Evolutionary conservation across 1,140 invertebrate genomes (phyloP), one percentile per base, ranked within the genome.

Genomic region (Scaptomyza graminum): DNA sequence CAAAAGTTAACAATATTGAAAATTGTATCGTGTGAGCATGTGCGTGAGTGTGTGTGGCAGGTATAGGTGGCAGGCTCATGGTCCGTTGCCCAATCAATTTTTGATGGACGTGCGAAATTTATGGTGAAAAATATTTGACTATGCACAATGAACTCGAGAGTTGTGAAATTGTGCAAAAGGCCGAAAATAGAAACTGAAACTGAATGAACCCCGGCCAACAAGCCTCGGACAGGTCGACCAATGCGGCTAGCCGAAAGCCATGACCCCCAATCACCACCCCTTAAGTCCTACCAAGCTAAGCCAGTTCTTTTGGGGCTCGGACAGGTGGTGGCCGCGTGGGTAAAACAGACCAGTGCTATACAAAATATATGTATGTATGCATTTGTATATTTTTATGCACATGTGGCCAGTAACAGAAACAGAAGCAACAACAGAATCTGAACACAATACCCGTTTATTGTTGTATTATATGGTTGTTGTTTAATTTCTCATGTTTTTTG

Each of bases 71-170:
- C 72, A 64, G 46, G 47, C 49, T 47, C 68, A 79, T 43, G 75
- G 78, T 60, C 34, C 70, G 72, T 51, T 81, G 83, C 68, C 51
- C 83, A 88, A 88, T 88, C 79, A 88, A 88, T 88, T 88, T 83
- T 88, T 88, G 83, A 88, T 88, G 84, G 83, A 83, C 83, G 83
- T 88, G 83, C 83, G 83, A 88, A 88, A 88, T 88, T 88, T 88
- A 88, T 88, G 83, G 83, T 77, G 76, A 83, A 88, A 85, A 79
- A 88, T 88, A 88, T 88, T 88, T 88, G 81, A 76, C 79, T 88
- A 88, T 88, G 79, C 83, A 88, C 83, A 88, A 83, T 83, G 83
- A 89, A 82, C 69, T 69, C 49, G 51, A 41, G 37, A 63, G 66
- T 41, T 47, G 18, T 8, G n/a, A 28, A 71, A 73, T 68, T 69